Evolutionary conservation across 2,888 invertebrate species (phyloP).

Genomic region (Bhutanitis thaidina): DNA sequence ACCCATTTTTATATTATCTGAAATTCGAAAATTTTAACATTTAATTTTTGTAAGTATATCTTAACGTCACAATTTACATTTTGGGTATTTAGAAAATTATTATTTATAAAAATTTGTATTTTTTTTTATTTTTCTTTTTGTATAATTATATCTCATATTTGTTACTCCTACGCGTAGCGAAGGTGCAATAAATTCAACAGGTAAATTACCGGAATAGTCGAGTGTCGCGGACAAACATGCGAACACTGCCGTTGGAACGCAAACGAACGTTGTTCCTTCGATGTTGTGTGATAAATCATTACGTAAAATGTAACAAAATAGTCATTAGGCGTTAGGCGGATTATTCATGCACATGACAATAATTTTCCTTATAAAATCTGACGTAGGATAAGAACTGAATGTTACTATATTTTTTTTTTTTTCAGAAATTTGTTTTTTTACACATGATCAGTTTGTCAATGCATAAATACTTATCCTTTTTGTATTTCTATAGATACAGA

Average conservation of each 20-base stretch:
- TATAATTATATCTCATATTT: no score
- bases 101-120: no score
- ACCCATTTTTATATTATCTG: conserved; percentile 5
- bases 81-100: no score
- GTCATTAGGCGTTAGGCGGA: conserved; percentile 6
- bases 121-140: no score
- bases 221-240: conserved; percentile 16
- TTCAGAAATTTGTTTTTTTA: no score
- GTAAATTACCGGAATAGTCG: conserved; percentile 18
- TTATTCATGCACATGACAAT: conserved; percentile 12
- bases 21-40: conserved; percentile 5
- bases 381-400: no score
- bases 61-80: no score
- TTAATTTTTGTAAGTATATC: neutral
- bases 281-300: conserved; percentile 28
- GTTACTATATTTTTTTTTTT: no score
- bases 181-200: conserved; percentile 10
- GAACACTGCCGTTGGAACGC: conserved; percentile 18
- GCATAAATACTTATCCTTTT: no score
- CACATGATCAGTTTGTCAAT: no score
- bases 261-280: conserved; percentile 24
- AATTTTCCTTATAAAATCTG: neutral
- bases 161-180: conserved; percentile 8
- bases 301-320: conserved; percentile 26
- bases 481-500: no score